phyloP scores from a whole-genome alignment of 2,888 invertebrate genomes.

The Heliothis peltigera region DNA sequence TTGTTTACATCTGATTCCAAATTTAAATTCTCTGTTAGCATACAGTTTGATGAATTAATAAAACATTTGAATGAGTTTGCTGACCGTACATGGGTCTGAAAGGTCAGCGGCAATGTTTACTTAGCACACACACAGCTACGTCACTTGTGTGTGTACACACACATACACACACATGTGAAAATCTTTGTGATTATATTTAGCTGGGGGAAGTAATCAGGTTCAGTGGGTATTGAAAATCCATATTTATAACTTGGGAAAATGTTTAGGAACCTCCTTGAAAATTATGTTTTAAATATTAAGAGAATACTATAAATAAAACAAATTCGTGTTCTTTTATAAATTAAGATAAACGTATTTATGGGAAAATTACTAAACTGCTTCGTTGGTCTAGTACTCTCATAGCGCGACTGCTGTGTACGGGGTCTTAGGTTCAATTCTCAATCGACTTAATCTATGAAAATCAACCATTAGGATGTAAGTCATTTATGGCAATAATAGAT shows the following conservation, averaged over 20 bases:
- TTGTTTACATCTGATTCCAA: constrained; percentile 8
- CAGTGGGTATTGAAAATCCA: background rate
- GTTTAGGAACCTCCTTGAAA: too few species aligned
- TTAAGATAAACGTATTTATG: too few species aligned
- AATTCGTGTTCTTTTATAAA: too few species aligned
- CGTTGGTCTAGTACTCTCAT: too few species aligned
- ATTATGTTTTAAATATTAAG: too few species aligned
- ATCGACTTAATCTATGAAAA: too few species aligned
- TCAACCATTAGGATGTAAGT: too few species aligned
- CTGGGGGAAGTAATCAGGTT: constrained; percentile 1
- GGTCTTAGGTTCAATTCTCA: too few species aligned
- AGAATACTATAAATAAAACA: too few species aligned
- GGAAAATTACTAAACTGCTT: too few species aligned
- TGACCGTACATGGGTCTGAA: constrained; percentile 41
- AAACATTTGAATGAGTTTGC: constrained; percentile 31
- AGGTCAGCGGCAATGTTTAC: constrained; percentile 50
- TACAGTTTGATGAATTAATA: constrained; percentile 34
- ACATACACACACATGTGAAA: constrained; percentile 12
- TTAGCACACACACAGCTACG: constrained; percentile 17
- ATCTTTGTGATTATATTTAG: constrained; percentile 22
- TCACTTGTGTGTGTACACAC: constrained; percentile 29
- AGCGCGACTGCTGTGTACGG: too few species aligned
- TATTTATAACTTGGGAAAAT: background rate
- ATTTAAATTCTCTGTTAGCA: constrained; percentile 28
- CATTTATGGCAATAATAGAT: too few species aligned